phyloP scores from a whole-genome alignment of 2,113 vertebrate genomes.

The Zosterops japonicus region DNA sequence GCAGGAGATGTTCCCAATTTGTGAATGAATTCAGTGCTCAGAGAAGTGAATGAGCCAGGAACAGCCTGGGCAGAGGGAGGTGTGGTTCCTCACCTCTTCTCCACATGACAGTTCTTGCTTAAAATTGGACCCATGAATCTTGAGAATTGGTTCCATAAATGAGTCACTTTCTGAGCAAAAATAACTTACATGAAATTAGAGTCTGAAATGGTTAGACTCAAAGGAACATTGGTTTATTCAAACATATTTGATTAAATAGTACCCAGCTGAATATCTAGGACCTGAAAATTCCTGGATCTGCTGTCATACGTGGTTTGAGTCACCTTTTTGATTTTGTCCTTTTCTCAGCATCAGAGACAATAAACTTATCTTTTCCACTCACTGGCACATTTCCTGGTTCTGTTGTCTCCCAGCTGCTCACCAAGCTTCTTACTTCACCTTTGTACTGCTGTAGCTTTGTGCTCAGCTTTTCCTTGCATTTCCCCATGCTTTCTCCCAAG shows the following conservation, averaged over 20 bases:
- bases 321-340: neutral
- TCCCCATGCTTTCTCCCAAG: neutral
- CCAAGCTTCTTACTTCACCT: neutral
- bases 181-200: neutral
- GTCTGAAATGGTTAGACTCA: neutral
- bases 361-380: neutral
- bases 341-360: neutral
- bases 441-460: neutral
- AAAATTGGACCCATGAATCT: neutral
- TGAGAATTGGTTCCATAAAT: neutral
- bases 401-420: neutral
- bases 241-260: neutral
- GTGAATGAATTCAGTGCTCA: conserved; percentile 43
- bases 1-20: conserved; percentile 7
- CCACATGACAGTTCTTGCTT: neutral
- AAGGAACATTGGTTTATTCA: neutral
- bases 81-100: neutral
- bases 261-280: neutral
- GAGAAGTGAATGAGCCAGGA: conserved; percentile 13
- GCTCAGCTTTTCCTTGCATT: neutral
- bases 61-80: neutral
- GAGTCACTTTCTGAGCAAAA: neutral
- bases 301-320: neutral
- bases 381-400: neutral
- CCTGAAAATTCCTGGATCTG: neutral